Evolutionary conservation across 2,797 vertebrate genomes (phyloP).

Genomic region (Geotrypetes seraphini): DNA sequence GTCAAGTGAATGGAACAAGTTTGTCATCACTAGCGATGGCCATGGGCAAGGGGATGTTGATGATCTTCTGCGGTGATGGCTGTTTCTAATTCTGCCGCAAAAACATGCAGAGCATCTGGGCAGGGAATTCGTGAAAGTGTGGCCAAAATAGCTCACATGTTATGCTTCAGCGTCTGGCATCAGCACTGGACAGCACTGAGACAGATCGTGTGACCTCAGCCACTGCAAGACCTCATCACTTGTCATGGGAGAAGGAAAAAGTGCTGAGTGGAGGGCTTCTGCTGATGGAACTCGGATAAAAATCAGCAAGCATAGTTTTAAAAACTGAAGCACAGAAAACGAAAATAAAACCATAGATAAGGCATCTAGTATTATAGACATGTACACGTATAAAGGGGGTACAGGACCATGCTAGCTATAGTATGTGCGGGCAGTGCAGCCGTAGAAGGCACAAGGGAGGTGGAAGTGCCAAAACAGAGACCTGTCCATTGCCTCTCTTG

Average conservation of each 20-base stretch:
- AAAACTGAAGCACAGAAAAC: constrained; percentile 46
- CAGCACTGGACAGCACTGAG: constrained; percentile 41
- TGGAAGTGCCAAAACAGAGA: too few relatives aligned
- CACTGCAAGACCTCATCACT: constrained; percentile 56
- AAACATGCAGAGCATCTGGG: constrained; percentile 47
- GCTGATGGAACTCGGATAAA: constrained; percentile 68
- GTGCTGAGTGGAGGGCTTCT: constrained; percentile 52
- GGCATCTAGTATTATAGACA: constrained; percentile 22
- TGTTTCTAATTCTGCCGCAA: constrained; percentile 51
- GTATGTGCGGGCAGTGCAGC: constrained; percentile 14
- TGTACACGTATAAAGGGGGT: constrained; percentile 18
- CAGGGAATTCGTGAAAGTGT: constrained; percentile 41
- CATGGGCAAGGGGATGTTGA: constrained; percentile 26
- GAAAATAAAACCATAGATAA: constrained; percentile 50
- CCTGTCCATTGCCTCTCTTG: too few relatives aligned
- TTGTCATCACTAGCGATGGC: constrained; percentile 31
- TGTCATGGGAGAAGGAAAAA: constrained; percentile 66
- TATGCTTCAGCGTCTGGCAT: constrained; percentile 41
- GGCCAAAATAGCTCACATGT: constrained; percentile 51
- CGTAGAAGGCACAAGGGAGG: constrained; percentile 5
- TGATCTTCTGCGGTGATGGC: constrained; percentile 32
- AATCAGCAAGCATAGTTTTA: constrained; percentile 66
- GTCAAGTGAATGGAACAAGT: constrained; percentile 32
- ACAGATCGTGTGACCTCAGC: constrained; percentile 58
- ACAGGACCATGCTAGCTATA: constrained; percentile 20